Base-by-base conservation (phyloP, 2,113 vertebrate genomes). In the Equus przewalskii region DNA sequence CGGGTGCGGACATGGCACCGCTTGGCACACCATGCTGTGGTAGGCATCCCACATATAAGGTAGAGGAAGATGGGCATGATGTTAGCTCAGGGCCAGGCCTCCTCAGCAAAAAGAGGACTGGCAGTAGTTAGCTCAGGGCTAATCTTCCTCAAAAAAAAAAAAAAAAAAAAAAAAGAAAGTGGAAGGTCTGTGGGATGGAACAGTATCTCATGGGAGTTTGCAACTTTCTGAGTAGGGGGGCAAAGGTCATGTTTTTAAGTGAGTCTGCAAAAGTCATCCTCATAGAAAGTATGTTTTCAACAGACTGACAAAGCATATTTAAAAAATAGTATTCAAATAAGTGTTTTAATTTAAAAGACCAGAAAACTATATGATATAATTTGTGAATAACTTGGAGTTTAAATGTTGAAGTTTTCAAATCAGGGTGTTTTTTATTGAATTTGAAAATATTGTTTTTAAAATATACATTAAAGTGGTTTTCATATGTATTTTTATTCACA, bases 71-170 rank as follows among this genome's bases (percentile, higher is more conserved):
- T n/a, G n/a, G n/a, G n/a, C n/a, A n/a, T n/a, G n/a, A n/a, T n/a
- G n/a, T n/a, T n/a, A n/a, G n/a, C n/a, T n/a, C n/a, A n/a, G n/a
- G n/a, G n/a, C n/a, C n/a, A n/a, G n/a, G n/a, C n/a, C n/a, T n/a
- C n/a, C n/a, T n/a, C n/a, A n/a, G n/a, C n/a, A n/a, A n/a, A n/a
- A n/a, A n/a, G n/a, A n/a, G n/a, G n/a, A n/a, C n/a, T n/a, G n/a
- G n/a, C n/a, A n/a, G n/a, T n/a, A n/a, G n/a, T n/a, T n/a, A n/a
- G n/a, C n/a, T n/a, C n/a, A n/a, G n/a, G n/a, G n/a, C n/a, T n/a
- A n/a, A n/a, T n/a, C n/a, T n/a, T n/a, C n/a, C n/a, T n/a, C n/a
- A 73, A 93, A 97, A 96, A 58, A 16, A 16, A 94, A 91, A 73
- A 93, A 97, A 96, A 58, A 16, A 16, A 94, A 91, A 73, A 93